Base-by-base conservation (phyloP, 2,888 invertebrate genomes). In the Opisthograptis luteolata region DNA sequence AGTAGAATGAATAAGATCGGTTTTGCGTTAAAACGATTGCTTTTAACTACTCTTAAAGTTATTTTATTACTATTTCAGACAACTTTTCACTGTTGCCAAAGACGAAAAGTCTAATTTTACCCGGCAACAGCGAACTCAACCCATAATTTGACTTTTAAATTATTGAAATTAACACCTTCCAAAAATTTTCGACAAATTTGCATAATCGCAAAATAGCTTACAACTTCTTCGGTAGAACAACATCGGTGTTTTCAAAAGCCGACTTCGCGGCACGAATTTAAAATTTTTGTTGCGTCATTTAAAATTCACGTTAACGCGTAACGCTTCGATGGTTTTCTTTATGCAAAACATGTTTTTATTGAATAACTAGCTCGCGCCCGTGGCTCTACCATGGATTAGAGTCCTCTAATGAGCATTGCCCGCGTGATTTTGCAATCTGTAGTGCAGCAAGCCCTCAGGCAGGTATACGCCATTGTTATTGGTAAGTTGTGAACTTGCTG, bases 171-270 rank as follows among this genome's bases (percentile, higher is more conserved):
- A 43, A 49, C 50, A 27, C 34, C 44, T 40, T 39, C 40, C 39
- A 35, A 51, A 50, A 47, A 41, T 36, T 42, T 37, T 8, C 35
- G 34, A 31, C 5, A 4, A 12, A 49, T 54, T 51, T 30, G 25
- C 44, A 54, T 52, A 54, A 51, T 50, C 42, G 40, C 39, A 51
- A 55, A 50, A 45, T 36, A 50, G 28, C 42, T 31, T 36, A 43
- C 30, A 43, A 43, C 37, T 46, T 20, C 22, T 52, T 39, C 25
- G 39, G 30, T 9, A 20, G 39, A 47, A 43, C 40, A 46, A 46
- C 19, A 15, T 13, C 10, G 17, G 39, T 47, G 34, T 44, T 50
- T 39, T 47, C 24, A 28, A 17, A 46, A 53, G 44, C 15, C 34
- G 39, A 30, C n/a, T 37, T 17, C 42, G 46, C 24, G 34, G 9